Conservation (phyloP, 2,113 vertebrate species). For the Anguilla japonica region DNA sequence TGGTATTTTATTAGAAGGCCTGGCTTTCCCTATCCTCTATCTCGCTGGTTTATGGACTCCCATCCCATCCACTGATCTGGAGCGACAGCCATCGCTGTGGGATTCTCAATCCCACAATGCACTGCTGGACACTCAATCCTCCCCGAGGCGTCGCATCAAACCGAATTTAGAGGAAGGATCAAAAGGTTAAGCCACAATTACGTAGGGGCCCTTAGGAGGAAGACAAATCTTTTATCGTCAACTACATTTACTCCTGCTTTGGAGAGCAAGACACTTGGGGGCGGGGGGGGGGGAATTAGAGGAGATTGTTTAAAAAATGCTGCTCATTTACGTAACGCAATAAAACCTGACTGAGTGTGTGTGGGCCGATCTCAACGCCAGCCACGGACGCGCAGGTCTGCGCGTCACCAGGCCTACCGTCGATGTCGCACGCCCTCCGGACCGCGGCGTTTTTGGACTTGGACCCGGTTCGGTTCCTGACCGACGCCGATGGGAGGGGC, state of each 20-base stretch:
- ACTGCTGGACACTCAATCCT: neutral
- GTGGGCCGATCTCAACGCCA: neutral
- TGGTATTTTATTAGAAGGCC: neutral
- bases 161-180: neutral
- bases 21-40: neutral
- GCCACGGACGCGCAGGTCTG: neutral
- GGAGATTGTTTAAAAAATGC: neutral
- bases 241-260: neutral
- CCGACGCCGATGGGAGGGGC: neutral
- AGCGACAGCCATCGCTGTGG: neutral
- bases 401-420: slow-evolving; percentile 15
- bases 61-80: neutral
- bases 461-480: slow-evolving; percentile 10
- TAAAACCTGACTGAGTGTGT: neutral
- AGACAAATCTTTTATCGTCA: neutral
- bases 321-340: neutral
- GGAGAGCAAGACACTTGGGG: neutral
- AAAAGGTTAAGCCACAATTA: neutral
- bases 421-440: slow-evolving; percentile 26
- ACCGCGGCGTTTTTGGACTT: slow-evolving; percentile 20
- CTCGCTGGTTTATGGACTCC: neutral
- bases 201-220: neutral
- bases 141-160: neutral
- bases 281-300: neutral
- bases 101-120: neutral